These are phyloP conservation scores for Drosophila ambigua DNA, from an alignment of 1,140 invertebrate species.

Conservation along the genomic window DNA sequence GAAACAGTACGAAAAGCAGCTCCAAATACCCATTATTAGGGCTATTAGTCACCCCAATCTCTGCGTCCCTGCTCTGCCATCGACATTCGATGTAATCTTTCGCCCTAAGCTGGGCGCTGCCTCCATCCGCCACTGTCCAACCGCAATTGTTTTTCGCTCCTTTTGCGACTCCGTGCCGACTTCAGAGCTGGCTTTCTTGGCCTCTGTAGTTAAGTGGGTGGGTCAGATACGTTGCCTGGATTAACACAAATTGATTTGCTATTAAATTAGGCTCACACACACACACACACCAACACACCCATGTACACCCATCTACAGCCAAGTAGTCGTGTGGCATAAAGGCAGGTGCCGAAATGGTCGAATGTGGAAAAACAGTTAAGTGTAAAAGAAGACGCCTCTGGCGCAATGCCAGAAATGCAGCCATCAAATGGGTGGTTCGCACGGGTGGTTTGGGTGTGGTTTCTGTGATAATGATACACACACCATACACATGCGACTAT, in stretches of 20 bases:
- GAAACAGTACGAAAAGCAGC: too few relatives aligned
- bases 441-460: conserved; percentile 60
- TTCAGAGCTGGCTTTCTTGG: conserved; percentile 10
- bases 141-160: too few relatives aligned
- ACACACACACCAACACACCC: conserved; percentile 26
- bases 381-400: conserved; percentile 80
- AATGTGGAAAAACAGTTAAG: conserved; percentile 74
- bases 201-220: conserved; percentile 64
- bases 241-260: conserved; percentile 81
- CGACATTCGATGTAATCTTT: too few relatives aligned
- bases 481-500: conserved; percentile 26
- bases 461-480: conserved; percentile 79
- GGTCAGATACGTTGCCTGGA: conserved; percentile 59
- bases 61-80: too few relatives aligned
- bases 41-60: too few relatives aligned
- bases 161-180: not conserved
- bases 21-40: too few relatives aligned
- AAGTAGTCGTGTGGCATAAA: conserved; percentile 19
- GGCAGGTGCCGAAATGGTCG: conserved; percentile 37
- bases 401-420: conserved; percentile 47
- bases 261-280: conserved; percentile 71
- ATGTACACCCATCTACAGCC: conserved; percentile 17
- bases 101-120: too few relatives aligned
- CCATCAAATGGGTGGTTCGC: conserved; percentile 31
- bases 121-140: not conserved